Percentiles rank a stretch among this genome's conserved stretches.
phyloP scores from a whole-genome alignment of 2,113 vertebrate genomes.

The Centrocercus urophasianus region DNA sequence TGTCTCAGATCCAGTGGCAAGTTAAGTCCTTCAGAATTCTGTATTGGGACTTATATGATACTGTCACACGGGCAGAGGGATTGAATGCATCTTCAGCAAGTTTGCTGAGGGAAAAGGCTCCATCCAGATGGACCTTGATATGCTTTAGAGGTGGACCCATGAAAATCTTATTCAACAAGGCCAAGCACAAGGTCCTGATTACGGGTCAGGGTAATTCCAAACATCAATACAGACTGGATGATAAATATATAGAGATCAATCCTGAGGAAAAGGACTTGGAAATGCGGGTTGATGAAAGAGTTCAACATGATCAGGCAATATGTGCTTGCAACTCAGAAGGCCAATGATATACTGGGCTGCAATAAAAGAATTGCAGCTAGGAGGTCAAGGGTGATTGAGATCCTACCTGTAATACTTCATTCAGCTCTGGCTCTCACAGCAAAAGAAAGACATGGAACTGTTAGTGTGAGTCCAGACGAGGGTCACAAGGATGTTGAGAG shows the following conservation, averaged over 20 bases:
- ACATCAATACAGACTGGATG: not conserved
- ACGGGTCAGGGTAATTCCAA: not conserved
- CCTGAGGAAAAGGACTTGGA: not conserved
- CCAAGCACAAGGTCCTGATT: not conserved
- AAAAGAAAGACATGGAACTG: not conserved
- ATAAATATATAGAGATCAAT: not conserved
- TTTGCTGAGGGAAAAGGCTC: not conserved
- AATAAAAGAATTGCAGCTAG: not conserved
- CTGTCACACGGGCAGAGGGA: not conserved
- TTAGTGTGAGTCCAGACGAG: not conserved
- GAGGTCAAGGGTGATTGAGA: not conserved
- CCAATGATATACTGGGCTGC: not conserved
- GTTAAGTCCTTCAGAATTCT: no score
- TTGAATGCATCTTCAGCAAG: not conserved
- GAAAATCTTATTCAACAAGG: not conserved
- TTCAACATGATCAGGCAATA: not conserved
- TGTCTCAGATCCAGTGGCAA: no score
- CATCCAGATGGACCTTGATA: not conserved
- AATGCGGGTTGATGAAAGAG: not conserved
- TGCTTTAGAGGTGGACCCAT: not conserved
- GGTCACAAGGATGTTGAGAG: not conserved
- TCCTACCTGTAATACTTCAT: not conserved
- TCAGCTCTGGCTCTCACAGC: not conserved
- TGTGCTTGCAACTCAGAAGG: not conserved
- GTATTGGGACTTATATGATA: no score